Percentiles rank a stretch among this genome's conserved stretches.
Conservation (phyloP, 2,113 vertebrate genomes). For the Gorsachius goisagi region DNA sequence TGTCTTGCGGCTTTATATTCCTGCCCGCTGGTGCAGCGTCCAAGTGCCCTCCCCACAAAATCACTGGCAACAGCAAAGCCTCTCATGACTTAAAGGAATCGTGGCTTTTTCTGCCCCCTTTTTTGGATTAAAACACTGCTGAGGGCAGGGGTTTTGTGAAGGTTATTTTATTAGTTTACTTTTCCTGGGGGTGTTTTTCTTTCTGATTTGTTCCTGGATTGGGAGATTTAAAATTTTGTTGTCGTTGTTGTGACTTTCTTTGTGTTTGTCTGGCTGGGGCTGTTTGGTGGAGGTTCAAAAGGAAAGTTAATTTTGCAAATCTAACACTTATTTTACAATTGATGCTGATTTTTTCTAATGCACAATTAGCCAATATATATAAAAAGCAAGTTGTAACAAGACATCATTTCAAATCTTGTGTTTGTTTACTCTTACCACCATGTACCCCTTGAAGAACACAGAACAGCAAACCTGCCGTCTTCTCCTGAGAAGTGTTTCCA, state of each 20-base stretch:
- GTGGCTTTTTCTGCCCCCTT: not conserved
- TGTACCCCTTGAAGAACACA: not conserved
- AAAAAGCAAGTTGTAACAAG: not conserved
- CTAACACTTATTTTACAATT: not conserved
- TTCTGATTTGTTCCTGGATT: constrained; percentile 17
- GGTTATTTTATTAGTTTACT: constrained; percentile 23
- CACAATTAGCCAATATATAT: not conserved
- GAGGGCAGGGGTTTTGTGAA: not conserved
- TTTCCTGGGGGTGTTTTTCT: not conserved
- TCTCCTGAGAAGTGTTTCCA: not conserved
- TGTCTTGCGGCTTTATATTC: not conserved
- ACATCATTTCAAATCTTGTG: not conserved
- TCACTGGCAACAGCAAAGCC: not conserved
- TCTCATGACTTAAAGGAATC: not conserved
- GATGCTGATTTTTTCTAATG: not conserved
- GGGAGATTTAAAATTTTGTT: not conserved
- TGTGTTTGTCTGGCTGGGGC: not conserved
- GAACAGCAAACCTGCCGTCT: not conserved
- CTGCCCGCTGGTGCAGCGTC: not conserved
- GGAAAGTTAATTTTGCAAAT: not conserved
- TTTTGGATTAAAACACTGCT: not conserved
- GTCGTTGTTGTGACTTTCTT: not conserved
- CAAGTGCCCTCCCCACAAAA: not conserved
- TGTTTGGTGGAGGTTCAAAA: not conserved
- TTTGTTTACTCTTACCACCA: not conserved